Evolutionary conservation across 2,888 invertebrate genomes (phyloP), one percentile per base, ranked within the genome.

Genomic region (Lathronympha strigana): DNA sequence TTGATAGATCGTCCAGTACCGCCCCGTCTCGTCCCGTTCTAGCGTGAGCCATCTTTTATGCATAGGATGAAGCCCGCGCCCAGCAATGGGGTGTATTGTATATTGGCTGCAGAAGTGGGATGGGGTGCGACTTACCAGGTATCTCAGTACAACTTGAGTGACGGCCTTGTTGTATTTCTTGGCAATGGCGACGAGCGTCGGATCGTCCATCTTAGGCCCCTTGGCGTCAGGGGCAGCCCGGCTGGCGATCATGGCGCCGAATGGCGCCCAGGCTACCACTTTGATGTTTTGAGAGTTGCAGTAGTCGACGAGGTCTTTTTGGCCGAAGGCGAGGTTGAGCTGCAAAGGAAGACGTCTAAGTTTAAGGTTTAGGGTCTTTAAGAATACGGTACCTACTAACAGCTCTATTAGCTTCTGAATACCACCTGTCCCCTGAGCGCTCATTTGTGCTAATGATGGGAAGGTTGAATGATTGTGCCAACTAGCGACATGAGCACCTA

Each of bases 231-330:
- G 84, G 0, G 74, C 68, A 13, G 90, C 85, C 3, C 85, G 84
- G 5, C 90, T 85, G 1, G 92, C 92, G 0, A 94, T 92, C 72
- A 90, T 82, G 1, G 93, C 87, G 0, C 95, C 96, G 60, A 96
- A 90, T 0, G 95, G 95, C 31, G 95, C 93, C 80, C 94, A 96
- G 0, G 87, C 96, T 67, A 90, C 94, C 60, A 96, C 82, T 2
- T 87, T 76, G 25, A 97, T 93, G 11, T 87, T 88, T 13, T 93
- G 86, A 1, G 92, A 77, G 49, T 93, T 90, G 79, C 96, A 95
- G 73, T 93, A 95, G 8, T 93, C 85, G 0, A 95, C 93, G 33
- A 96, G 78, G 40, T 94, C 94, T 11, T 89, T 91, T 71, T 96
- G 94, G 13, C 93, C 94, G 0, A 95, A 86, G 76, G 95, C 95